Evolutionary conservation across 1,140 invertebrate species (phyloP).

Genomic region (Drosophila bifasciata): DNA sequence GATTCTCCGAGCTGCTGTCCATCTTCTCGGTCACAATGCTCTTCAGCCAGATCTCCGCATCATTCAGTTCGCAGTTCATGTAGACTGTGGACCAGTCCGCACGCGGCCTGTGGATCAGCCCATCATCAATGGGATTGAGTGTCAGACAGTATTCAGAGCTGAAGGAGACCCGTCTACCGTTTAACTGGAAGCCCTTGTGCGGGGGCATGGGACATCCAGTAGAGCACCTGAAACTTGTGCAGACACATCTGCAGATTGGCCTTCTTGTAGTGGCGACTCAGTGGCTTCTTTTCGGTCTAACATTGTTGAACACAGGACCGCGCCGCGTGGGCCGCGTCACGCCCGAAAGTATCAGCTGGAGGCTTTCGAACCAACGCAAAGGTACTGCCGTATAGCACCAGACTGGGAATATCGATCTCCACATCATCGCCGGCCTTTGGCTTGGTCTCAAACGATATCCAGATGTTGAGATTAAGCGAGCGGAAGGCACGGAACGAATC

Average conservation of each 20-base stretch:
- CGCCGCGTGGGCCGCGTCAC: constrained; percentile 96
- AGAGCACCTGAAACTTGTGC: constrained; percentile 96
- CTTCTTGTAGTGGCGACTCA: constrained; percentile 96
- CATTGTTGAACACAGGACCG: constrained; percentile 94
- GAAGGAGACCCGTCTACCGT: constrained; percentile 93
- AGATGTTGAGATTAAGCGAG: constrained; percentile 96
- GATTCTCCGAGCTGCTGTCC: constrained; percentile 84
- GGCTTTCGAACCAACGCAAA: constrained; percentile 97
- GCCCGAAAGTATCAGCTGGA: constrained; percentile 97
- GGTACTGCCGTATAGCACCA: constrained; percentile 96
- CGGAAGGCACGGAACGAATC: constrained; percentile 96
- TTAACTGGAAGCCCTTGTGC: constrained; percentile 96
- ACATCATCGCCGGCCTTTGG: constrained; percentile 85
- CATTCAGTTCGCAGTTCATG: constrained; percentile 95
- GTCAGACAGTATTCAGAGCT: constrained; percentile 93
- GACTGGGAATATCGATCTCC: constrained; percentile 89
- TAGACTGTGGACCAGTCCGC: constrained; percentile 96
- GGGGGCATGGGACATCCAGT: constrained; percentile 99
- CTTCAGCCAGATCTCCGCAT: constrained; percentile 96
- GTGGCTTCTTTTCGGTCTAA: constrained; percentile 93
- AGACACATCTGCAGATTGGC: constrained; percentile 93
- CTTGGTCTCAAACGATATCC: constrained; percentile 95
- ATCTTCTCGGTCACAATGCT: constrained; percentile 89
- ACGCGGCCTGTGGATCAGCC: constrained; percentile 92
- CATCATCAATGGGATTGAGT: constrained; percentile 91